A percentile compares a stretch with the other conserved stretches of the same genome.
Conservation (phyloP, 2,113 vertebrate genomes). For the Prionailurus bengalensis region DNA sequence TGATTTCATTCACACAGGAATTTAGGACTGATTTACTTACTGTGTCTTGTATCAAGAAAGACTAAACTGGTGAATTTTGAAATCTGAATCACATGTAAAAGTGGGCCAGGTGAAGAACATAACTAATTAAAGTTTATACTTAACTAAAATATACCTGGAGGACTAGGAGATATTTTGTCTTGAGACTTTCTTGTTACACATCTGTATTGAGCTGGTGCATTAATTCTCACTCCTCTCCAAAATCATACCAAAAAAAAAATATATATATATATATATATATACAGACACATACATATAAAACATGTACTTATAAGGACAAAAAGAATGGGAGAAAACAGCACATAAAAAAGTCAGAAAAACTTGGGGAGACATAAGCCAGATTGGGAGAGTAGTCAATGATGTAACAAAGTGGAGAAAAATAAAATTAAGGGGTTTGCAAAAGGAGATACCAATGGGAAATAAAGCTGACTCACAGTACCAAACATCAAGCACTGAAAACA, state of each 20-base stretch:
- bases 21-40: not conserved
- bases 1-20: not conserved
- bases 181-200: slow-evolving; percentile 7
- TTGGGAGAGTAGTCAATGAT: not conserved
- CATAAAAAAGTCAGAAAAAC: not conserved
- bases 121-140: not conserved
- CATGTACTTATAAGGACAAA: not conserved
- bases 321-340: not conserved
- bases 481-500: not conserved
- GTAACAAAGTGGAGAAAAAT: not conserved
- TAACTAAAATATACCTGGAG: slow-evolving; percentile 11
- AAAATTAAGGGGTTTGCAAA: not conserved
- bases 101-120: not conserved
- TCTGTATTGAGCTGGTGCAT: not conserved
- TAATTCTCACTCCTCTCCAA: not conserved
- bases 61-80: not conserved
- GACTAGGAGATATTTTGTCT: not conserved
- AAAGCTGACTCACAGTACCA: not conserved
- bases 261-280: too few relatives aligned
- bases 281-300: not conserved
- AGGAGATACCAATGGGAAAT: not conserved
- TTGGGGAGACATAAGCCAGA: not conserved
- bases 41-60: not conserved
- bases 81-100: slow-evolving; percentile 20
- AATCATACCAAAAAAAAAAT: not conserved